Conservation (phyloP, 2,888 invertebrate species). For the Oscheius sp. region DNA sequence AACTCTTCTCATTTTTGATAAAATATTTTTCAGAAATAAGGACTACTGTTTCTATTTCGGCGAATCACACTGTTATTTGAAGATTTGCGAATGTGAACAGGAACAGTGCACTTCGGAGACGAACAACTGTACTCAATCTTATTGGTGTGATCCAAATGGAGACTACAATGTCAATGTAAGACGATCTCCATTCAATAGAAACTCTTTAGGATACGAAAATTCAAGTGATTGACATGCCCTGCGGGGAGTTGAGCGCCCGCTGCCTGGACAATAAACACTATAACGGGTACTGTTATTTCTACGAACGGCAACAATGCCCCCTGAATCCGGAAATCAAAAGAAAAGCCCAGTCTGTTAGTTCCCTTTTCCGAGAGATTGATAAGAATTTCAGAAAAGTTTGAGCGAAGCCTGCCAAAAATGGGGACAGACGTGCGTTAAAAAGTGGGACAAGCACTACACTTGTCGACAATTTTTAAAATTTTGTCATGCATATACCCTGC, state of each 20-base stretch:
- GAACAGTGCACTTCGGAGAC: slow-evolving; percentile 33
- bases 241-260: slow-evolving; percentile 39
- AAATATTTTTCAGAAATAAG: slow-evolving; percentile 41
- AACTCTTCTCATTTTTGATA: background rate
- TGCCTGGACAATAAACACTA: slow-evolving; percentile 40
- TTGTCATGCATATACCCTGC: slow-evolving; percentile 40
- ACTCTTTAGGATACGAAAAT: slow-evolving; percentile 11
- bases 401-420: slow-evolving; percentile 8
- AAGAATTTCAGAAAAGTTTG: slow-evolving; percentile 5
- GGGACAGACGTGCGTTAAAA: slow-evolving; percentile 36
- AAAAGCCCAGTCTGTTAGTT: slow-evolving; percentile 28
- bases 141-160: slow-evolving; percentile 9
- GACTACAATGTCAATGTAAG: slow-evolving; percentile 14
- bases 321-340: slow-evolving; percentile 28
- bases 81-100: slow-evolving; percentile 43
- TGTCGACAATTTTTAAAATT: slow-evolving; percentile 45
- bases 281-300: slow-evolving; percentile 51
- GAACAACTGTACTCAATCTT: slow-evolving; percentile 26
- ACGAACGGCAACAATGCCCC: slow-evolving; percentile 40
- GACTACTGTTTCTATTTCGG: slow-evolving; percentile 56
- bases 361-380: slow-evolving; percentile 21
- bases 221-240: slow-evolving; percentile 32
- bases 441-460: slow-evolving; percentile 45
- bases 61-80: slow-evolving; percentile 46
- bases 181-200: background rate